Evolutionary conservation across 2,113 vertebrate genomes (phyloP).

Genomic region (Bambusicola thoracicus): DNA sequence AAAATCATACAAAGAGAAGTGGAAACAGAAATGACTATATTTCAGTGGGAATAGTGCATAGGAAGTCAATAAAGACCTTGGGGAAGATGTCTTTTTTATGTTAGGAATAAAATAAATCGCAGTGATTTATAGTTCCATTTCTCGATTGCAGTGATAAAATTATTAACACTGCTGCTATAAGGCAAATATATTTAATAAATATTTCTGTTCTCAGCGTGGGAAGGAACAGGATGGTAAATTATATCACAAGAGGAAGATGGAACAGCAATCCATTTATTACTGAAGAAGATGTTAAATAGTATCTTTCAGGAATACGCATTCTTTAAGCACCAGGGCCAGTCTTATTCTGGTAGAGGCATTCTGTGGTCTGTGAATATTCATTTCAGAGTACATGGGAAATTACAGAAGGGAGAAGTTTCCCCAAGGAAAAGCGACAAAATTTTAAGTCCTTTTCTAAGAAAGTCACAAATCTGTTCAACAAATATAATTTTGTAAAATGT

Average conservation of each 20-base stretch:
- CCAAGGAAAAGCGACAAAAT: background rate
- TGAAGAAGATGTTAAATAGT: background rate
- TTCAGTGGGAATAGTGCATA: conserved; percentile 15
- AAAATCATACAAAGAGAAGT: conserved; percentile 8
- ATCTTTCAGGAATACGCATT: background rate
- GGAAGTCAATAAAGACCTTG: conserved; percentile 62
- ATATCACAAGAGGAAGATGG: background rate
- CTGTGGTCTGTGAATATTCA: background rate
- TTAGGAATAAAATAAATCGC: conserved; percentile 45
- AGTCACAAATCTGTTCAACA: no score
- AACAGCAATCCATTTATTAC: background rate
- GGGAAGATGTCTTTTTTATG: conserved; percentile 34
- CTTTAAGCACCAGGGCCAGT: background rate
- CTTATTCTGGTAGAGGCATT: background rate
- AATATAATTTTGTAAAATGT: background rate
- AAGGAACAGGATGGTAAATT: conserved; percentile 13
- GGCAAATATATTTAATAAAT: conserved; percentile 56
- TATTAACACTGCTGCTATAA: conserved; percentile 49
- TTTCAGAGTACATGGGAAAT: background rate
- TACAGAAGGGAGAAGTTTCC: background rate
- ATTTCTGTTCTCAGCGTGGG: conserved; percentile 2
- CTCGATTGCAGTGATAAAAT: conserved; percentile 48
- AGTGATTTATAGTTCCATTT: conserved; percentile 51
- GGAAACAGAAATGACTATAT: background rate
- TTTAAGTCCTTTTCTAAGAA: background rate